Conservation (phyloP, 1,140 invertebrate species). For the Holotrichia oblita region DNA sequence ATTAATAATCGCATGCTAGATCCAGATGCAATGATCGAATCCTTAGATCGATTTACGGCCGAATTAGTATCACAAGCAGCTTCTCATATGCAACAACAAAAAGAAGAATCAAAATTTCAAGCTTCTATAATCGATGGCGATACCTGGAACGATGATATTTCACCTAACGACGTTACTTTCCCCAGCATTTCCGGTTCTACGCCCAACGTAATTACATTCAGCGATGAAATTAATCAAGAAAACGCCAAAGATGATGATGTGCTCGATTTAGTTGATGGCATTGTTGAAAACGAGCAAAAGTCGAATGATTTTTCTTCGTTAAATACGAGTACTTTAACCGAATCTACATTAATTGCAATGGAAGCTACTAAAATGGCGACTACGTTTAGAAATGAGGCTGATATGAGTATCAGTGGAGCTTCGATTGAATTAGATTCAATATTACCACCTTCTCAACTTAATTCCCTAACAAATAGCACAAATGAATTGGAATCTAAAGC, state of each 20-base stretch:
- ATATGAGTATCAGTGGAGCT: slow-evolving; percentile 68
- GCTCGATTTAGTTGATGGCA: slow-evolving; percentile 44
- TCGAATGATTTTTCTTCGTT: slow-evolving; percentile 58
- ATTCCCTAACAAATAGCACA: slow-evolving; percentile 70
- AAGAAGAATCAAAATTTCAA: slow-evolving; percentile 49
- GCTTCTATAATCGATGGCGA: slow-evolving; percentile 57
- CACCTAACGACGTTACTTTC: slow-evolving; percentile 79
- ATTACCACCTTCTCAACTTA: slow-evolving; percentile 80
- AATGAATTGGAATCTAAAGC: slow-evolving; percentile 58
- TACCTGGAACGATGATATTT: slow-evolving; percentile 79
- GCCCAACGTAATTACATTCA: slow-evolving; percentile 74
- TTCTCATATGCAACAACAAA: slow-evolving; percentile 61
- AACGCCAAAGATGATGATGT: slow-evolving; percentile 37
- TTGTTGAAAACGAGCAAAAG: slow-evolving; percentile 45
- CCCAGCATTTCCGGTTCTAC: slow-evolving; percentile 80
- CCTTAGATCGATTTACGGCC: slow-evolving; percentile 70
- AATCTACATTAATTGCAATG: slow-evolving; percentile 74
- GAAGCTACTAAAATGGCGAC: slow-evolving; percentile 78
- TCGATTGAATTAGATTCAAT: slow-evolving; percentile 77
- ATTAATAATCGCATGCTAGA: slow-evolving; percentile 62
- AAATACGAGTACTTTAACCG: slow-evolving; percentile 65
- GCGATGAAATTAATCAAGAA: slow-evolving; percentile 66
- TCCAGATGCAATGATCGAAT: slow-evolving; percentile 74
- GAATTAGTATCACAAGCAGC: slow-evolving; percentile 70
- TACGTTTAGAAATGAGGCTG: slow-evolving; percentile 66